Evolutionary conservation across 2,888 invertebrate species (phyloP), one percentile per base, ranked within the genome.

Genomic region (Acleris laterana): DNA sequence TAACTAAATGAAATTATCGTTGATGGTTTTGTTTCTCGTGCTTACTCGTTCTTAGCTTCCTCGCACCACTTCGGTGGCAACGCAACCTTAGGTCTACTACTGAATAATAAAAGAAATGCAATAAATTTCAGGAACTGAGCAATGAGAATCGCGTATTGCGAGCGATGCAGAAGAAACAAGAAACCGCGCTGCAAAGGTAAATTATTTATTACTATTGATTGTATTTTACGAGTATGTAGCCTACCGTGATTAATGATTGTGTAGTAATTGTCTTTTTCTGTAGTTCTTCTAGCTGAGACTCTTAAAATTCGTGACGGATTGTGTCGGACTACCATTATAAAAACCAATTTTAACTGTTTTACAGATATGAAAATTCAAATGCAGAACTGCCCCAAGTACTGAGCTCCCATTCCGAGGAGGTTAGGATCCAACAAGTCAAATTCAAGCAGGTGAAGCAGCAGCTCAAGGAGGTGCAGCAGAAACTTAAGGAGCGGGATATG

Each of bases 101-200:
- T 38, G 13, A 4, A 38, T 4, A 38, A 13, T 38, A 13, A 38
- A 38, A 13, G 3, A 13, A 1, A 38, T 1, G 1, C 13, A 38
- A 13, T 13, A 38, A 13, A 3, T 49, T 51, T n/a, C 76, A 90
- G 89, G 90, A 90, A 71, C 75, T 90, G 42, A 89, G 87, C 73
- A 91, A 96, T 78, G 97, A 97, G 83, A 97, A 97, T 80, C 94
- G 95, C 73, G 93, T 96, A 48, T 82, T 97, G 38, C 95, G 95
- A 74, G 96, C 95, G 4, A 85, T 97, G 48, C 96, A 96, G 83
- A 96, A 96, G 80, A 94, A 97, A 58, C 97, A 97, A 77, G 96
- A 97, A 77, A 94, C 95, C 67, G 97, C 97, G 0, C 84, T 97
- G 59, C 95, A 95, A 73, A 96, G 95, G 93, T 95, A 90, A 79